Evolutionary conservation across 2,888 invertebrate genomes (phyloP).

Genomic region (Scaptomyza caliginosa): DNA sequence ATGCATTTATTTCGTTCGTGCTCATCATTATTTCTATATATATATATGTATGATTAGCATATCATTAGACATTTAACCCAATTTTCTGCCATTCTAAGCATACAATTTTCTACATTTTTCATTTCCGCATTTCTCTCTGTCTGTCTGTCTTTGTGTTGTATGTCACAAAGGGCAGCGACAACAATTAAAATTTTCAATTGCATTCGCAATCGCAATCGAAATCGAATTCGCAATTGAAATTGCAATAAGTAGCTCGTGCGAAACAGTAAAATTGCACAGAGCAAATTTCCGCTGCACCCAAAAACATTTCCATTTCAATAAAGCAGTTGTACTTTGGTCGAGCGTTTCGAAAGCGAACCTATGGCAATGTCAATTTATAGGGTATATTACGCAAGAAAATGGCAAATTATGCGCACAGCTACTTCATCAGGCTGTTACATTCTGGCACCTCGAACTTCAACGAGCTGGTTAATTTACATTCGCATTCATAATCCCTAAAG

Average conservation of each 20-base stretch:
- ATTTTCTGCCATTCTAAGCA: conserved; percentile 29
- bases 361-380: too few relatives aligned
- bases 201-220: conserved; percentile 12
- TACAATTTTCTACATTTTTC: conserved; percentile 8
- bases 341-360: too few relatives aligned
- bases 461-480: conserved; percentile 53
- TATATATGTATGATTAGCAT: conserved; percentile 26
- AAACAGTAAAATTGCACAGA: conserved; percentile 35
- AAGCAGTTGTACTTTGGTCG: neutral
- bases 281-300: conserved; percentile 43
- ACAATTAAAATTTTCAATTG: conserved; percentile 62
- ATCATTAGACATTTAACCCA: conserved; percentile 65
- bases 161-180: conserved; percentile 32
- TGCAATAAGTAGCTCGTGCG: conserved; percentile 31
- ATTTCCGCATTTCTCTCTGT: conserved; percentile 31
- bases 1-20: conserved; percentile 23
- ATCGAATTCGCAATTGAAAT: conserved; percentile 51
- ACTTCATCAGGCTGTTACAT: conserved; percentile 38
- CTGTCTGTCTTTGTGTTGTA: neutral
- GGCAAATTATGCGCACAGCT: conserved; percentile 65
- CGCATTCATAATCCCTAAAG: conserved; percentile 73
- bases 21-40: conserved; percentile 7
- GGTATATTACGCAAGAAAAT: too few relatives aligned
- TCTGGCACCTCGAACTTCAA: conserved; percentile 9
- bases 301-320: conserved; percentile 28